phyloP scores from a whole-genome alignment of 2,113 vertebrate species.

The Laterallus jamaicensis region DNA sequence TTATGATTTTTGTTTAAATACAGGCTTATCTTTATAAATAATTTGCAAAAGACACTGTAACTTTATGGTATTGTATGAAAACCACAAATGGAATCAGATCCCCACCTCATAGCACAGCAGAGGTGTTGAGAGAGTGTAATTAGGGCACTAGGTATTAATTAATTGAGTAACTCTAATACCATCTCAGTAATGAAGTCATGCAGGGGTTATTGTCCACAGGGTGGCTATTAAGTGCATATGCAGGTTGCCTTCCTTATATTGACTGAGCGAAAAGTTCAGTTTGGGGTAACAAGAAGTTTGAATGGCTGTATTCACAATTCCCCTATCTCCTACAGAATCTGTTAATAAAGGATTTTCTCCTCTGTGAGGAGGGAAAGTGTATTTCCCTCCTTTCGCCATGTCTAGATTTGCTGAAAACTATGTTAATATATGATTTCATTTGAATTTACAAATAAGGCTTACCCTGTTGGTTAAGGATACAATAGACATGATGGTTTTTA shows the following conservation, averaged over 20 bases:
- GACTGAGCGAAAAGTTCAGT: not conserved
- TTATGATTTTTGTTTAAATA: not conserved
- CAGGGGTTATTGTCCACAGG: not conserved
- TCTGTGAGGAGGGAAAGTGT: not conserved
- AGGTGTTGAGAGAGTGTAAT: not conserved
- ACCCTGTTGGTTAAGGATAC: not conserved
- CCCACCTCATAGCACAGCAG: not conserved
- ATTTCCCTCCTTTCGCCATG: not conserved
- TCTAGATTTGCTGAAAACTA: not conserved
- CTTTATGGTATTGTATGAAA: not conserved
- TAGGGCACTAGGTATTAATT: not conserved
- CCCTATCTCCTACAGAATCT: not conserved
- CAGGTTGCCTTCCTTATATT: not conserved
- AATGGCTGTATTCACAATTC: not conserved
- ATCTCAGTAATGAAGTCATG: not conserved
- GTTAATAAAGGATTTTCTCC: not conserved
- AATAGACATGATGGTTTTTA: not conserved
- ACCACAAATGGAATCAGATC: not conserved
- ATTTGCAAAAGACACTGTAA: not conserved
- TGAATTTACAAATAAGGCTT: not conserved
- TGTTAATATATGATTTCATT: not conserved
- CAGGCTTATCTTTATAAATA: not conserved
- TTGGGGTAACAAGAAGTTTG: not conserved
- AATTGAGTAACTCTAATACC: not conserved
- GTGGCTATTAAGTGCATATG: not conserved